phyloP scores from a whole-genome alignment of 2,797 vertebrate species.

The Mormyrops attenuatus region DNA sequence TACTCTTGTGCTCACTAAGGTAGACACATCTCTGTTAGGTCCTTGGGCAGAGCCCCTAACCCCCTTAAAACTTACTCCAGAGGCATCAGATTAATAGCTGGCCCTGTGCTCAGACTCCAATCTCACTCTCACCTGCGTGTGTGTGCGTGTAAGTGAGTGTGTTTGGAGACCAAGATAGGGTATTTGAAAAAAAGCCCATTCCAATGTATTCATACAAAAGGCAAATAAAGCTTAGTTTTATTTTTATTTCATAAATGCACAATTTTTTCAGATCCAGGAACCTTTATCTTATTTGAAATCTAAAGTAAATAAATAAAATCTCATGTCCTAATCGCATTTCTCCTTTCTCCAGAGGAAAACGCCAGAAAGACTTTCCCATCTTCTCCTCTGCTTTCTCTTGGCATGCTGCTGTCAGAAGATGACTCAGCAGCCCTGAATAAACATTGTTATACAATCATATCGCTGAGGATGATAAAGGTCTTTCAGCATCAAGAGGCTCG shows the following conservation, averaged over 20 bases:
- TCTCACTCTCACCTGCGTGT: no score
- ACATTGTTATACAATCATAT: conserved; percentile 54
- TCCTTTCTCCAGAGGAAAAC: not conserved
- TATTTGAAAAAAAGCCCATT: not conserved
- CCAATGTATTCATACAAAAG: not conserved
- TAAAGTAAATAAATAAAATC: not conserved
- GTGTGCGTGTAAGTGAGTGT: not conserved
- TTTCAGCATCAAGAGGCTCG: conserved; percentile 16
- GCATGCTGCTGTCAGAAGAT: not conserved
- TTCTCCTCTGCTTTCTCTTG: not conserved
- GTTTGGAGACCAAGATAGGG: not conserved
- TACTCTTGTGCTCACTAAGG: not conserved
- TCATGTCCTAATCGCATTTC: not conserved
- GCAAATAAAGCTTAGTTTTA: not conserved
- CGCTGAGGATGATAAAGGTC: conserved; percentile 46
- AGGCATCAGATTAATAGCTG: not conserved
- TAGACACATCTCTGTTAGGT: not conserved
- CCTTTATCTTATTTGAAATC: not conserved
- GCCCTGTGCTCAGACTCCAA: not conserved
- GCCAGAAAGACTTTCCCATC: not conserved
- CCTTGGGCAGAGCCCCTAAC: not conserved
- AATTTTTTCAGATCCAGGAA: not conserved
- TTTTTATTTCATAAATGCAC: not conserved
- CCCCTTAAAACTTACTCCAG: not conserved
- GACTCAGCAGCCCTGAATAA: conserved; percentile 30